Base-by-base conservation (phyloP, 2,888 invertebrate species). In the Chrysomela aeneicollis region DNA sequence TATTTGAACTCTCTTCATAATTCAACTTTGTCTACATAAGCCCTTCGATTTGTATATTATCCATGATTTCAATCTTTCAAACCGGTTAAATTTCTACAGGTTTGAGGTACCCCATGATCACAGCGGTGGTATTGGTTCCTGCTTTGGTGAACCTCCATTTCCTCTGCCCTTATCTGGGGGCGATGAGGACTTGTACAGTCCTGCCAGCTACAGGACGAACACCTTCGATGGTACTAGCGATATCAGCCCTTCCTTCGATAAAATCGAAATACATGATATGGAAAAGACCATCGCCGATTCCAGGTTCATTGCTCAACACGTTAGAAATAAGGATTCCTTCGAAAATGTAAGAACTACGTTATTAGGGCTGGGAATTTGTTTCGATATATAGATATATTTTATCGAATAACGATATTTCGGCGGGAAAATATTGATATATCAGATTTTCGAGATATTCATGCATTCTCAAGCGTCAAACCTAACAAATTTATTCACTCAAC, bases 291-390 rank as follows among this genome's bases (percentile, higher is more conserved):
- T 95, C 83, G 93, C 94, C 81, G 94, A 95, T 76, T 94, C 95
- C 73, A 90, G 93, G 79, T 96, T 96, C 84, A 95, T 96, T 85
- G 95, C 95, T 80, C 96, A 96, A 85, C 96, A 96, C 83, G 94
- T 95, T 83, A 92, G 90, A 84, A 96, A 96, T 86, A 94, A 95
- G 85, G 95, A 96, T 85, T 93, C 92, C 83, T 96, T 95, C 83
- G 95, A 94, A 84, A 93, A 92, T 84, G 95, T 95, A 86, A 92
- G 93, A 90, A 30, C 8, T 12, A 26, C 4, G 18, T 18, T 12
- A 3, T 18, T 18, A 3, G 3, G 4, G 4, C 12, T 6, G 4
- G 22, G 12, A 10, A 50, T 5, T n/a, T 50, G 17, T n/a, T n/a
- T n/a, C n/a, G n/a, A n/a, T n/a, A n/a, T n/a, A n/a, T n/a, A n/a